phyloP scores from a whole-genome alignment of 2,797 vertebrate genomes.

The Rhinichthys osculus region DNA sequence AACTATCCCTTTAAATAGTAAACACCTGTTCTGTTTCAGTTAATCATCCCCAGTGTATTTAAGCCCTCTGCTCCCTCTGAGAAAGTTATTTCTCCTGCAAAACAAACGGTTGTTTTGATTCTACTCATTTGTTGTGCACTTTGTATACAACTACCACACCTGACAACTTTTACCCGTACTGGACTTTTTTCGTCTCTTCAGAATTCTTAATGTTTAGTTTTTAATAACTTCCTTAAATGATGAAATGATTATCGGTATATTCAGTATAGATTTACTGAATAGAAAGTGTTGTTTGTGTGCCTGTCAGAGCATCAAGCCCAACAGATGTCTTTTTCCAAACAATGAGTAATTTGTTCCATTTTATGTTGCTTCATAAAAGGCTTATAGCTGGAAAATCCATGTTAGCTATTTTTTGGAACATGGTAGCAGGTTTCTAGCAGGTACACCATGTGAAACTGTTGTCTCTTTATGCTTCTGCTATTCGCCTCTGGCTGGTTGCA shows the following conservation, averaged over 20 bases:
- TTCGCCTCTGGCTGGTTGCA: background rate
- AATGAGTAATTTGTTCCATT: background rate
- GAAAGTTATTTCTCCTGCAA: background rate
- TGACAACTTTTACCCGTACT: background rate
- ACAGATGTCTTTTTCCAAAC: conserved; percentile 1
- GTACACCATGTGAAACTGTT: background rate
- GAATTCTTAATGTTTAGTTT: background rate
- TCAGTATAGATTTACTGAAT: background rate
- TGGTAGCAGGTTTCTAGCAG: background rate
- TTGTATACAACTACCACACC: background rate
- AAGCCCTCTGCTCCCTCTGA: background rate
- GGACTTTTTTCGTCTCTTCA: background rate
- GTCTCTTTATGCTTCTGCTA: background rate
- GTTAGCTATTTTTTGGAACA: background rate
- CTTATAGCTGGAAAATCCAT: background rate
- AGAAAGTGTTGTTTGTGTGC: background rate
- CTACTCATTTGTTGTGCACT: accelerated
- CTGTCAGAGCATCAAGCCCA: background rate
- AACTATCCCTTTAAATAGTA: no score
- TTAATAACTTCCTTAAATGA: background rate
- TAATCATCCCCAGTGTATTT: background rate
- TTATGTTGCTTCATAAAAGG: background rate
- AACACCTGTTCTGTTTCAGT: background rate
- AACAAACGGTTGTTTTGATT: background rate
- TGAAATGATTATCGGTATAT: background rate